Evolutionary conservation across 2,888 invertebrate genomes (phyloP).

Genomic region (Coenonympha glycerion): DNA sequence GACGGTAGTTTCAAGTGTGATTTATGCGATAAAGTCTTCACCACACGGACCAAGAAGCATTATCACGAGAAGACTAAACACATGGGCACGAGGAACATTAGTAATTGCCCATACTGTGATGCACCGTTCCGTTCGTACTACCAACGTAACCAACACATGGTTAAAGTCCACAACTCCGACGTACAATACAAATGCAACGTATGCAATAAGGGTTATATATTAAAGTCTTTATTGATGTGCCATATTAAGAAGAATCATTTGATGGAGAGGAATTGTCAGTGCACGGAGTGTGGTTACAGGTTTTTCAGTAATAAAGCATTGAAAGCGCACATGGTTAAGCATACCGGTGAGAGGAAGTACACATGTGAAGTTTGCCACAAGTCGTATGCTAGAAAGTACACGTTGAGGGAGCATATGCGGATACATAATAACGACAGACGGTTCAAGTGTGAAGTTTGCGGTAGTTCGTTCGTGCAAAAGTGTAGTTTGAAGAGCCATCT

Average conservation of each 20-base stretch:
- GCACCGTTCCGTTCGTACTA: constrained; percentile 60
- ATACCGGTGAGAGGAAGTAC: constrained; percentile 61
- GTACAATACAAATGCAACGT: constrained; percentile 64
- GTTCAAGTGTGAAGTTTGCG: constrained; percentile 55
- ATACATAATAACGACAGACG: constrained; percentile 63
- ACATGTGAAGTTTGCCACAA: constrained; percentile 59
- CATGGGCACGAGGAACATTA: constrained; percentile 53
- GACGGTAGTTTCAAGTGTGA: constrained; percentile 60
- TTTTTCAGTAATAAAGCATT: constrained; percentile 74
- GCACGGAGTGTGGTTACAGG: constrained; percentile 66
- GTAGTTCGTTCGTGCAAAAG: constrained; percentile 56
- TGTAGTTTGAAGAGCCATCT: constrained; percentile 62
- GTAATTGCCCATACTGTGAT: constrained; percentile 59
- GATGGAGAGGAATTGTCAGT: constrained; percentile 67
- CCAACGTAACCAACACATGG: constrained; percentile 59
- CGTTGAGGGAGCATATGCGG: constrained; percentile 55
- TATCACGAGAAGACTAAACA: constrained; percentile 64
- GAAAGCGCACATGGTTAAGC: constrained; percentile 70
- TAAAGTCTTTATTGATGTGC: constrained; percentile 57
- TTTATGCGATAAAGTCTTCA: constrained; percentile 58
- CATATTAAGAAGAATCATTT: constrained; percentile 66
- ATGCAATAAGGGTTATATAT: constrained; percentile 49
- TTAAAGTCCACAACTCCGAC: constrained; percentile 60
- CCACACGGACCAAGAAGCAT: constrained; percentile 47
- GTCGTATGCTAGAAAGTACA: constrained; percentile 58